phyloP scores from a whole-genome alignment of 1,140 invertebrate species.

The Heliconius hewitsoni region DNA sequence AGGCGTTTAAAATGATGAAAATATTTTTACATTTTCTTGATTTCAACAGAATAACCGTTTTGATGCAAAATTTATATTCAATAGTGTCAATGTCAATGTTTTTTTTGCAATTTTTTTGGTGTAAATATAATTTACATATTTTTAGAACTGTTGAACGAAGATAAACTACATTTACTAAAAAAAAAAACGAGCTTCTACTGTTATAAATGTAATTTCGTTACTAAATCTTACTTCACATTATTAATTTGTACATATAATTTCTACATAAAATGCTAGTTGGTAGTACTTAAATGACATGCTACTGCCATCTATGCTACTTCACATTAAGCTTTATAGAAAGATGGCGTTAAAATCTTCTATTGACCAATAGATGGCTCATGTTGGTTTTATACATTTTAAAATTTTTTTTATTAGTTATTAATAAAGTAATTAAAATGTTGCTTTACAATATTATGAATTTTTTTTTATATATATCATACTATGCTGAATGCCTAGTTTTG shows the following conservation, averaged over 20 bases:
- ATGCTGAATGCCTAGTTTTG: background rate
- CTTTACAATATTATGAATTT: too few relatives aligned
- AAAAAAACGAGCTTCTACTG: too few relatives aligned
- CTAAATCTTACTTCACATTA: background rate
- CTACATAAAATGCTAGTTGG: too few relatives aligned
- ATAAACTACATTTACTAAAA: too few relatives aligned
- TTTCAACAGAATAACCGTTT: background rate
- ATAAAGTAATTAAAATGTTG: too few relatives aligned
- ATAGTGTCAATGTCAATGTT: background rate
- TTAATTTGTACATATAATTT: too few relatives aligned
- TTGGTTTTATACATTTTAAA: too few relatives aligned
- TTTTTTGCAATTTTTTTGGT: background rate
- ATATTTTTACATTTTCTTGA: too few relatives aligned
- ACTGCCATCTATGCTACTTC: background rate
- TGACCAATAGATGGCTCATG: background rate
- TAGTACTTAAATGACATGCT: background rate
- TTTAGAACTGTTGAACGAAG: too few relatives aligned
- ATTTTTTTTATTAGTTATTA: too few relatives aligned
- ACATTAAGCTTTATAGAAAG: background rate
- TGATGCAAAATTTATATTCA: background rate
- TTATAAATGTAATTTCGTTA: background rate
- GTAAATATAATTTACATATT: too few relatives aligned
- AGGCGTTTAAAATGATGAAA: background rate
- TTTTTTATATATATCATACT: too few relatives aligned
- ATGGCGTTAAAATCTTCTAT: background rate